phyloP scores from a whole-genome alignment of 2,888 invertebrate species.

The Ischnus inquisitorius region DNA sequence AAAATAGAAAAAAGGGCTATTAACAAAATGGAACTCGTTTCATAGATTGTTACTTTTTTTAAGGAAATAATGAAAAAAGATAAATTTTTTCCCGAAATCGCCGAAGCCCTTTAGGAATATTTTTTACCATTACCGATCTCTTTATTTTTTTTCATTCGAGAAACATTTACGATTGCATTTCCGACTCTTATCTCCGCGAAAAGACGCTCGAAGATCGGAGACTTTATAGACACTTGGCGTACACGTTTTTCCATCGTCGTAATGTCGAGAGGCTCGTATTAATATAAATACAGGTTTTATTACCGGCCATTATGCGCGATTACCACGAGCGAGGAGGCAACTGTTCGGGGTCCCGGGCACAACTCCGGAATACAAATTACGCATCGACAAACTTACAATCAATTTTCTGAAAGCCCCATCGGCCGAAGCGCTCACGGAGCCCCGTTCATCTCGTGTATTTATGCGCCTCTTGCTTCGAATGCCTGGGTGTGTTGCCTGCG shows the following conservation, averaged over 20 bases:
- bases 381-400: conserved; percentile 74
- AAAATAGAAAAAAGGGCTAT: too few species aligned
- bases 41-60: too few species aligned
- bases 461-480: conserved; percentile 36
- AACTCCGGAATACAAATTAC: conserved; percentile 74
- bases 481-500: background rate
- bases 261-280: conserved; percentile 71
- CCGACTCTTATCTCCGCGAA: background rate
- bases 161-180: background rate
- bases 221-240: background rate
- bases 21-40: too few species aligned
- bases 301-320: conserved; percentile 71
- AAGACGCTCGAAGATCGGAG: background rate
- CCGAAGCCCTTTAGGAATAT: too few species aligned
- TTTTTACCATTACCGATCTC: too few species aligned
- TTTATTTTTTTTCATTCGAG: too few species aligned
- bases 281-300: conserved; percentile 74
- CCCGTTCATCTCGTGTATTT: conserved; percentile 66
- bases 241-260: conserved; percentile 56
- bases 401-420: conserved; percentile 76
- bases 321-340: conserved; percentile 71
- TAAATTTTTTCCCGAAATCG: too few species aligned
- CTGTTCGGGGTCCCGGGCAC: conserved; percentile 47
- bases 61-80: too few species aligned
- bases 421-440: conserved; percentile 71